These are phyloP conservation scores for Pomatostomus ruficeps DNA, from an alignment of 2,113 vertebrate genomes.

Conservation along the genomic window DNA sequence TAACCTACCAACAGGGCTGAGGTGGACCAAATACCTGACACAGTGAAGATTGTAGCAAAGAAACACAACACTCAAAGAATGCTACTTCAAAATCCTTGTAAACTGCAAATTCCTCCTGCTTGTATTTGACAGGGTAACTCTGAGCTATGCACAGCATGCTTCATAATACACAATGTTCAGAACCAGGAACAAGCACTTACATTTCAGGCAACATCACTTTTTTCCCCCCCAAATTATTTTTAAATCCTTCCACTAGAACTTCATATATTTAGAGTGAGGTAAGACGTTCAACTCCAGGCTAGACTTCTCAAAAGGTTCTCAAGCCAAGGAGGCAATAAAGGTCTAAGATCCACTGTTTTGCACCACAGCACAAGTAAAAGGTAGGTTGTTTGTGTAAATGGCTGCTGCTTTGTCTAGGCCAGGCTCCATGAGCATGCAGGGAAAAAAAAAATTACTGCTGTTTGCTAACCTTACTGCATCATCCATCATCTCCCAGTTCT, in stretches of 20 bases:
- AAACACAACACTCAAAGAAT: neutral
- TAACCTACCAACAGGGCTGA: neutral
- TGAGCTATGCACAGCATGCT: neutral
- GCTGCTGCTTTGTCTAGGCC: neutral
- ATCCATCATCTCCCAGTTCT: neutral
- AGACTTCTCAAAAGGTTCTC: neutral
- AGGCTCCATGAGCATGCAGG: neutral
- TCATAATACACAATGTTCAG: neutral
- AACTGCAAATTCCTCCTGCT: neutral
- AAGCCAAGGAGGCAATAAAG: neutral
- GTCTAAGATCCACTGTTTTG: neutral
- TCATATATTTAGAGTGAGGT: neutral
- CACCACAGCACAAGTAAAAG: neutral
- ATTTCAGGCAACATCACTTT: neutral
- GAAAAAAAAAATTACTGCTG: accelerated
- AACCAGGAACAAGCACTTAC: neutral
- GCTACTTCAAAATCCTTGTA: neutral
- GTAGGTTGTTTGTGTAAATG: neutral
- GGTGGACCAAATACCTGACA: neutral
- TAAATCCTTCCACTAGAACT: neutral
- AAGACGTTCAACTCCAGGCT: neutral
- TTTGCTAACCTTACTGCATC: neutral
- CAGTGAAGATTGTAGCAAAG: neutral
- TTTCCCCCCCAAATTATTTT: neutral
- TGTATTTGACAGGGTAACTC: neutral